A percentile compares a stretch with the other conserved stretches of the same genome.
Conservation (phyloP, 2,113 vertebrate species). For the Passer montanus region DNA sequence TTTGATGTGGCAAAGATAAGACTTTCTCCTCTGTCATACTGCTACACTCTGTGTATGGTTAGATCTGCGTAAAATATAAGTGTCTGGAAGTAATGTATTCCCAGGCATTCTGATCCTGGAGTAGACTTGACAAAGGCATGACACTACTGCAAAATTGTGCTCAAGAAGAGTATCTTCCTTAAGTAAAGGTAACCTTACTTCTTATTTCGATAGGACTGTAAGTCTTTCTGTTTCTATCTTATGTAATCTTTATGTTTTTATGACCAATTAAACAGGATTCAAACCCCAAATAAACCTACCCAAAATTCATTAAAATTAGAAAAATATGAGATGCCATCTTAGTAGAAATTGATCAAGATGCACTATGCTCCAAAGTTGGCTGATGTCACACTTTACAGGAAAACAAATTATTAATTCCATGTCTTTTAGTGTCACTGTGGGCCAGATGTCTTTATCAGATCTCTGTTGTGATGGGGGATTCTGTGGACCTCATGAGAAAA, state of each 20-base stretch:
- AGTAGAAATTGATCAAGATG: neutral
- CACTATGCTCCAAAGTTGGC: neutral
- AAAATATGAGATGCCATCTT: neutral
- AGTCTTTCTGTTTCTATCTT: neutral
- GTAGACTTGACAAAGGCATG: neutral
- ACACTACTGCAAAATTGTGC: neutral
- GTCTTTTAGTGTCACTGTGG: neutral
- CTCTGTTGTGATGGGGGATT: neutral
- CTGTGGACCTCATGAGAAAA: neutral
- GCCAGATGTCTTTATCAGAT: neutral
- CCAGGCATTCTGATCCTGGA: neutral
- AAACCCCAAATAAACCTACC: neutral
- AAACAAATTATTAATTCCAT: neutral
- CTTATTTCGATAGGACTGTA: neutral
- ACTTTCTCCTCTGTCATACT: neutral
- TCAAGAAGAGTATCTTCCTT: neutral
- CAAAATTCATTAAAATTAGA: neutral
- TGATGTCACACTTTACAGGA: neutral
- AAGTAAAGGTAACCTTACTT: neutral
- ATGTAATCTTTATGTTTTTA: neutral
- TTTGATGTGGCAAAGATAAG: neutral
- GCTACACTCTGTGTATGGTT: neutral
- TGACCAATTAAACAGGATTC: neutral
- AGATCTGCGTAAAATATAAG: neutral
- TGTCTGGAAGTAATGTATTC: neutral